Conservation (phyloP, 2,888 invertebrate genomes). For the Agriopis aurantiaria region DNA sequence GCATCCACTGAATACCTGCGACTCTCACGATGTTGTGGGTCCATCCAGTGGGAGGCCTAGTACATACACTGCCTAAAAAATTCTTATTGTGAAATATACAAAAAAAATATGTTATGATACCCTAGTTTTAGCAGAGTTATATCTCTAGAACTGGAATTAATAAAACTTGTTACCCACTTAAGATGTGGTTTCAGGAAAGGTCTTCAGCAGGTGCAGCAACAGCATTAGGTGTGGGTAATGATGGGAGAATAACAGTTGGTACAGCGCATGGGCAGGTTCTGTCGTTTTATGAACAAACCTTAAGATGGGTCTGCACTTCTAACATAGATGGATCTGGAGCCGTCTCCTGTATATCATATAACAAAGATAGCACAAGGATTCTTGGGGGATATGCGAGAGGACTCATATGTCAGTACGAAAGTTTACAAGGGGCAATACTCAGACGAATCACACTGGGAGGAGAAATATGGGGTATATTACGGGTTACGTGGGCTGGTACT, state of each 20-base stretch:
- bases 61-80: no score
- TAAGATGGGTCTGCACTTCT: slow-evolving; percentile 94
- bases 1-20: no score
- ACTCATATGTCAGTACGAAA: slow-evolving; percentile 96
- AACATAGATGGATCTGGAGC: slow-evolving; percentile 90
- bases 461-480: slow-evolving; percentile 79
- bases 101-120: no score
- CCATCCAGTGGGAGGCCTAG: no score
- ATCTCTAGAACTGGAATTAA: not conserved
- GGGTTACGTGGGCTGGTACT: slow-evolving; percentile 80
- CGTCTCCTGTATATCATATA: slow-evolving; percentile 94
- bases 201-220: slow-evolving; percentile 96
- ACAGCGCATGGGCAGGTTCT: slow-evolving; percentile 97
- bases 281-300: slow-evolving; percentile 91
- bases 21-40: no score
- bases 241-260: slow-evolving; percentile 94
- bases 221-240: slow-evolving; percentile 89
- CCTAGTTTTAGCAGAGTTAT: not conserved
- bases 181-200: slow-evolving; percentile 88
- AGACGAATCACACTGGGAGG: slow-evolving; percentile 80
- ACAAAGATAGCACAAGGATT: slow-evolving; percentile 94
- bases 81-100: no score
- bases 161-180: no score
- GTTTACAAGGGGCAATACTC: slow-evolving; percentile 87
- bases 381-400: slow-evolving; percentile 92